Base-by-base conservation (phyloP, 1,140 invertebrate genomes). In the Pseudomyrmex dendroicus region DNA sequence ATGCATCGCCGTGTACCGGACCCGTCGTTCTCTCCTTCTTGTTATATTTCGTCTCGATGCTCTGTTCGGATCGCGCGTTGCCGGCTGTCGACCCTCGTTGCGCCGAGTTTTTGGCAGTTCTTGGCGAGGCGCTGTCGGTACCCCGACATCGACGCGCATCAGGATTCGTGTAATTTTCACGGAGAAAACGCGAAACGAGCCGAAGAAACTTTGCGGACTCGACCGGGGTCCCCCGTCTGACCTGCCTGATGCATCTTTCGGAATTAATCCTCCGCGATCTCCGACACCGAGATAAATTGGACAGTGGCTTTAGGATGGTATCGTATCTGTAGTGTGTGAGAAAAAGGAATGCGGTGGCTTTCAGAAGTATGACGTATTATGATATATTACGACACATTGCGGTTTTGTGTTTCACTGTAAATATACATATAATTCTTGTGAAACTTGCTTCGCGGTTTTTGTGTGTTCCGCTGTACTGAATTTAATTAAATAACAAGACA, bases 21-120 rank as follows among this genome's bases (percentile, higher is more conserved):
- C 76, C 70, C 76, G 82, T 87, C 63, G n/a, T 59, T 56, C 73
- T 25, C 22, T 17, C 20, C 46, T 74, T 72, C 52, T 48, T 63
- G 54, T 57, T 63, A 7, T 82, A 67, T 84, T 73, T 73, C 86
- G 61, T 66, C 78, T 50, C 76, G 82, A 77, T 35, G 35, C 35
- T 76, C 48, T 50, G 62, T 70, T 63, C 66, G 64, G 52, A 66
- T 50, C 54, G 12, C 82, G 72, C 63, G 56, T 61, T 73, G 25
- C 77, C 73, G 84, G 82, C 86, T 88, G 86, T 87, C 86, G 83
- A 88, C 86, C 86, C 86, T 88, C 83, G 86, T 88, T 88, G 77
- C 72, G 74, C 25, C 73, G 86, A 88, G 59, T 88, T 87, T 87
- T 88, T 88, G 86, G 83, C 86, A 88, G 76, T 88, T 88, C 80